Conservation (phyloP, 2,113 vertebrate genomes). For the Apaloderma vittatum region DNA sequence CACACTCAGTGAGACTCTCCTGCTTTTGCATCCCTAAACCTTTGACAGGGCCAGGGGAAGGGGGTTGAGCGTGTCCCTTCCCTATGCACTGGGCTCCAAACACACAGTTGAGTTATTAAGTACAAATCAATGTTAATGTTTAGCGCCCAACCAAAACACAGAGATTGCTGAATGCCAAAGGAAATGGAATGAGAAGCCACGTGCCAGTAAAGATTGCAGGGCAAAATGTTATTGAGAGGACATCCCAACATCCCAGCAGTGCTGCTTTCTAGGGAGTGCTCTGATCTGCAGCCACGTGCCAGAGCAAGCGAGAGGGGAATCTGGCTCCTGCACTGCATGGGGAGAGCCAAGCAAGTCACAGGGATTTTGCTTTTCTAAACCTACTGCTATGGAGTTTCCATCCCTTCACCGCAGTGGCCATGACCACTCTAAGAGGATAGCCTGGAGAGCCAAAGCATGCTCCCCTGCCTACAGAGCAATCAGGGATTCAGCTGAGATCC, state of each 20-base stretch:
- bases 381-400: neutral
- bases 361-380: neutral
- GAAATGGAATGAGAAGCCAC: neutral
- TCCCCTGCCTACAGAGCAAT: neutral
- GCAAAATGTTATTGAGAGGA: neutral
- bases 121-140: constrained; percentile 48
- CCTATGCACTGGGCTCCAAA: neutral
- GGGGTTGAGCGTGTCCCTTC: neutral
- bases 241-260: neutral
- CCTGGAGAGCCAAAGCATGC: neutral
- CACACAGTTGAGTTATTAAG: neutral
- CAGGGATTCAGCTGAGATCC: neutral
- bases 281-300: neutral
- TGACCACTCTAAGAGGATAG: neutral
- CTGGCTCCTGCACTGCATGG: neutral
- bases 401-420: neutral
- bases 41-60: neutral
- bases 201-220: fast-evolving
- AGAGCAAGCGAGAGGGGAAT: neutral
- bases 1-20: neutral
- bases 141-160: neutral
- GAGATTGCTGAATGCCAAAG: neutral
- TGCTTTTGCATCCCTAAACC: neutral
- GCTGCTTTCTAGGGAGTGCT: fast-evolving
- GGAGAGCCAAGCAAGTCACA: fast-evolving